A percentile compares a stretch with the other conserved stretches of the same genome.
Evolutionary conservation across 2,888 invertebrate species (phyloP).

Genomic region (Reticulitermes lucifugus): DNA sequence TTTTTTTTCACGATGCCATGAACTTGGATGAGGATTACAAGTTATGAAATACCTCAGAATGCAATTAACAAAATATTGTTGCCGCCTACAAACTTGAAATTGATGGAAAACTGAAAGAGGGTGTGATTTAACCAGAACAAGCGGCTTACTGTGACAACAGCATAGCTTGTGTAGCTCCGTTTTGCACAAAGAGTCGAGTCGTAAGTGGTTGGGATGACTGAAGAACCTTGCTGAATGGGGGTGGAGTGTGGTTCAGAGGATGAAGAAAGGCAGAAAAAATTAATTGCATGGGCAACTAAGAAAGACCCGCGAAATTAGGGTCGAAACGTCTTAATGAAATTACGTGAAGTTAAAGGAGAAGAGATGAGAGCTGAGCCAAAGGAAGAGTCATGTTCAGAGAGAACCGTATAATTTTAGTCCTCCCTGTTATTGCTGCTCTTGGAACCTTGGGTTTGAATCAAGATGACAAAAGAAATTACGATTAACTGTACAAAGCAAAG

Average conservation of each 20-base stretch:
- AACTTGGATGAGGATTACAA: too few relatives aligned
- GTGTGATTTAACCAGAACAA: too few relatives aligned
- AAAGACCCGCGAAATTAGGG: not conserved
- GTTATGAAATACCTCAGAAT: too few relatives aligned
- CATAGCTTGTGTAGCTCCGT: not conserved
- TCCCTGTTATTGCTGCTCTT: not conserved
- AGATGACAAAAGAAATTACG: not conserved
- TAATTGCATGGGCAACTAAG: conserved; percentile 38
- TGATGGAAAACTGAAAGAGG: too few relatives aligned
- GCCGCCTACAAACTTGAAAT: too few relatives aligned
- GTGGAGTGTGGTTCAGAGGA: not conserved
- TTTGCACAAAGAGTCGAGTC: not conserved
- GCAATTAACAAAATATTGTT: too few relatives aligned
- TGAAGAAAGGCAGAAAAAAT: not conserved
- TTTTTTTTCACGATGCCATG: too few relatives aligned
- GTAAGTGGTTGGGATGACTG: not conserved
- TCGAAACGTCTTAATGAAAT: conserved; percentile 40
- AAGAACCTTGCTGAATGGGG: not conserved
- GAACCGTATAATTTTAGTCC: not conserved
- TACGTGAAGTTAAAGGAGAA: not conserved
- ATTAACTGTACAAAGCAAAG: too few relatives aligned
- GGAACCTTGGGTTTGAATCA: not conserved
- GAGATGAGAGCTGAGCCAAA: not conserved
- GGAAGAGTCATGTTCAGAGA: not conserved
- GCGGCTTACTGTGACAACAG: too few relatives aligned